Base-by-base conservation (phyloP, 2,888 invertebrate genomes). In the Agrilus biguttatus region DNA sequence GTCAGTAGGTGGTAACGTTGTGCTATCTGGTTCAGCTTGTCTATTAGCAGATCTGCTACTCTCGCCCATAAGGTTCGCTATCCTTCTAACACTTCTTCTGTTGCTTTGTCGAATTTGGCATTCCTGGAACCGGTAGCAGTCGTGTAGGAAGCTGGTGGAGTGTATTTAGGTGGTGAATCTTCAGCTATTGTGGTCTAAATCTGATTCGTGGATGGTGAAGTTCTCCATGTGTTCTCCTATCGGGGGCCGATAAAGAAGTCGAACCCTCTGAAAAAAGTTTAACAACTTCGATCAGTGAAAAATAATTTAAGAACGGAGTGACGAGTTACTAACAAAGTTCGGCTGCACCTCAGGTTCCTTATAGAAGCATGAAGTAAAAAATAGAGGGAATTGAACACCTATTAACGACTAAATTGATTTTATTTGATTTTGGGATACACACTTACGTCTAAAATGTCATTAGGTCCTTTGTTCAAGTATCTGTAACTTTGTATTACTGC, bases 111-210 rank as follows among this genome's bases (percentile, higher is more conserved):
- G 54, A 83, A 69, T 58, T 82, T 83, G 6, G 83, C 82, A 45
- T 89, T 73, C 34, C 87, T 67, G 0, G 87, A 88, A 2, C 91
- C 90, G 0, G 91, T 91, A 1, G 91, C 91, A 5, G 90, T 90
- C 28, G 89, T 87, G 61, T 91, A 91, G 0, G 88, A 88, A 0
- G 91, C 91, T 2, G 92, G 92, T 1, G 92, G 91, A 0, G 90
- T 91, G 66, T 92, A 91, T 63, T 91, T 91, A 40, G 91, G 91
- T 4, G 90, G 90, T 2, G 88, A 87, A 69, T 89, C 89, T 55
- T 78, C 77, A 8, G 55, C 42, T 21, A 53, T 47, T 8, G 50
- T 43, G 6, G 55, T 46, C 28, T 54, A 45, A 19, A 51, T 50
- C 35, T 49, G 50, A 17, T 45, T 49, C 10, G 44, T 59, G 58